A percentile compares a stretch with the other conserved stretches of the same genome.
These are phyloP conservation scores for Carcinoscorpius rotundicauda DNA, from an alignment of 1,140 invertebrate genomes.

Conservation along the genomic window DNA sequence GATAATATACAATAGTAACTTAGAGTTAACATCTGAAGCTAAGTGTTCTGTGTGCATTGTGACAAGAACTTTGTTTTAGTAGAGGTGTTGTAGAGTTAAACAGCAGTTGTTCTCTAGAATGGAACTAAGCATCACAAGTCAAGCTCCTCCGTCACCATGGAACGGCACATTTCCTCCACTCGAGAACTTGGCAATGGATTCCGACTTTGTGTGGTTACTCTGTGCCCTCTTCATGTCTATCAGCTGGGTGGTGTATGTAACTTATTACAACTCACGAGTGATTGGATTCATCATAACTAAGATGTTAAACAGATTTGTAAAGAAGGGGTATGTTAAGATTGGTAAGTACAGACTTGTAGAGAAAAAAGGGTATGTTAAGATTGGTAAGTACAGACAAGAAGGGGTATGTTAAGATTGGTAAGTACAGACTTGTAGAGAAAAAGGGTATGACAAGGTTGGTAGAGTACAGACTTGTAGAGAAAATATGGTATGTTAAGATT, in stretches of 20 bases:
- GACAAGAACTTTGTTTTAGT: too few species aligned
- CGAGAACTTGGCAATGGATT: constrained; percentile 38
- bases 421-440: too few species aligned
- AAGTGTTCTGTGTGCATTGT: too few species aligned
- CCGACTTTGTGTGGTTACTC: constrained; percentile 65
- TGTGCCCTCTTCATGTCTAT: constrained; percentile 66
- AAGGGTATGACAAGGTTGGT: background rate
- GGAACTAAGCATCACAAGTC: background rate
- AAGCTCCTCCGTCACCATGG: constrained; percentile 4
- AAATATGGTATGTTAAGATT: constrained; percentile 15
- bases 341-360: constrained; percentile 63
- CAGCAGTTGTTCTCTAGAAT: too few species aligned
- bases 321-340: constrained; percentile 53
- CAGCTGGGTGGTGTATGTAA: constrained; percentile 83
- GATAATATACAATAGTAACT: too few species aligned
- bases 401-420: constrained; percentile 67
- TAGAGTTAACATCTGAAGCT: too few species aligned
- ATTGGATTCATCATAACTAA: constrained; percentile 79
- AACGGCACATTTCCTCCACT: constrained; percentile 19
- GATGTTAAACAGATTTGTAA: constrained; percentile 72
- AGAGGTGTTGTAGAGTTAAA: too few species aligned
- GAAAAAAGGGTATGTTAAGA: constrained; percentile 38
- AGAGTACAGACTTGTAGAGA: constrained; percentile 8
- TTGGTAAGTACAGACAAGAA: constrained; percentile 51
- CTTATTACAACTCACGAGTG: constrained; percentile 88